phyloP scores from a whole-genome alignment of 2,113 vertebrate genomes.

The Vimba vimba region DNA sequence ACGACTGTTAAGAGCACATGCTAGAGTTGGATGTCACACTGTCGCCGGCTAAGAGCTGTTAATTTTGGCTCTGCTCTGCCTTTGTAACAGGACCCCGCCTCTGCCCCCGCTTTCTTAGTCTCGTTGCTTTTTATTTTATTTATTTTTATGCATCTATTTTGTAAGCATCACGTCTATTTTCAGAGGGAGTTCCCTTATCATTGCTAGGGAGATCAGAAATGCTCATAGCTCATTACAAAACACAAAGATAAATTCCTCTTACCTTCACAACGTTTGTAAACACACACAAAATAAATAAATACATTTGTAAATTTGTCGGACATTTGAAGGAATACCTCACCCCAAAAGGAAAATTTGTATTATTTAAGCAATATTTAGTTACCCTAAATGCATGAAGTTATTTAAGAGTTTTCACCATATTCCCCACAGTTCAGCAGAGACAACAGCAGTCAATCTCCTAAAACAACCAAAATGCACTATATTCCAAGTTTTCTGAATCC shows the following conservation, averaged over 20 bases:
- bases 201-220: neutral
- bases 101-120: constrained; percentile 13
- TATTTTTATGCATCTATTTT: no score
- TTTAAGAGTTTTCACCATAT: neutral
- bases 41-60: constrained; percentile 75
- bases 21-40: constrained; percentile 74
- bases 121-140: neutral
- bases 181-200: constrained; percentile 68
- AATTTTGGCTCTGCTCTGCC: constrained; percentile 77
- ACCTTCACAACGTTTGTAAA: neutral
- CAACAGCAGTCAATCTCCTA: neutral
- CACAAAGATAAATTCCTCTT: neutral
- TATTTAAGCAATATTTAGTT: neutral
- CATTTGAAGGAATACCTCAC: neutral
- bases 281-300: neutral
- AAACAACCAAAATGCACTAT: neutral
- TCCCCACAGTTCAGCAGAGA: no score
- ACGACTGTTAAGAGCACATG: constrained; percentile 69
- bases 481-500: neutral
- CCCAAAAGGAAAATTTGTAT: neutral
- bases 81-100: constrained; percentile 47
- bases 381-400: neutral
- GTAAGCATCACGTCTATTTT: constrained; percentile 62
- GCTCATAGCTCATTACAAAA: no score
- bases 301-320: neutral